A percentile compares a stretch with the other conserved stretches of the same genome.
Conservation (phyloP, 2,113 vertebrate species). For the Elephantulus edwardii region DNA sequence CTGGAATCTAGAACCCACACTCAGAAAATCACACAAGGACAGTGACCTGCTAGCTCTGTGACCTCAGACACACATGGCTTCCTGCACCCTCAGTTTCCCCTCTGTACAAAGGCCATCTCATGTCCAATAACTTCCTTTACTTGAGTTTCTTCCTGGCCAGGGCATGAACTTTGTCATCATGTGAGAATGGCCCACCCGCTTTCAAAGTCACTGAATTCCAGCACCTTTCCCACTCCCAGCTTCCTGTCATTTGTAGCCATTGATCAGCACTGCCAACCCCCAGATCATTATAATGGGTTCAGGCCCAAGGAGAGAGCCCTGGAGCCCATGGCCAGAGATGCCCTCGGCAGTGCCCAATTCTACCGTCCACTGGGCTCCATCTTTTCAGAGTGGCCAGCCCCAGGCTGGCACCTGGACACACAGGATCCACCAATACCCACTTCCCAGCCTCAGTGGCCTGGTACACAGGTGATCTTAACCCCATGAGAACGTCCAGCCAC, state of each 20-base stretch:
- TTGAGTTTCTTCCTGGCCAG: background rate
- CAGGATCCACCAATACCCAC: fast-evolving
- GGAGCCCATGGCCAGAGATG: background rate
- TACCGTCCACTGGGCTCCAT: too few species aligned
- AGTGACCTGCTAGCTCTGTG: background rate
- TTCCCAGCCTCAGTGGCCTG: background rate
- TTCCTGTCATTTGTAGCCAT: background rate
- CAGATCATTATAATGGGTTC: background rate
- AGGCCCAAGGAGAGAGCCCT: background rate
- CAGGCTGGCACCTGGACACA: background rate
- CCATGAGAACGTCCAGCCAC: background rate
- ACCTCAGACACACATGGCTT: background rate
- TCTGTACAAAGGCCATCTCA: background rate
- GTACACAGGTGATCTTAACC: background rate
- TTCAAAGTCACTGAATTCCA: background rate
- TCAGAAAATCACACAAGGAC: background rate
- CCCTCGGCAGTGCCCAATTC: fast-evolving
- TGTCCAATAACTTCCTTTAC: background rate
- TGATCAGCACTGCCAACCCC: background rate
- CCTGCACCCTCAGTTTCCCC: background rate
- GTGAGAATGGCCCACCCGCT: background rate
- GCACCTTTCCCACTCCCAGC: background rate
- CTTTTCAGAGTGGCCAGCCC: background rate
- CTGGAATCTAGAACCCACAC: background rate
- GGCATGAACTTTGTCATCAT: background rate